Base-by-base conservation (phyloP, 2,888 invertebrate species). In the Lysandra bellargus region DNA sequence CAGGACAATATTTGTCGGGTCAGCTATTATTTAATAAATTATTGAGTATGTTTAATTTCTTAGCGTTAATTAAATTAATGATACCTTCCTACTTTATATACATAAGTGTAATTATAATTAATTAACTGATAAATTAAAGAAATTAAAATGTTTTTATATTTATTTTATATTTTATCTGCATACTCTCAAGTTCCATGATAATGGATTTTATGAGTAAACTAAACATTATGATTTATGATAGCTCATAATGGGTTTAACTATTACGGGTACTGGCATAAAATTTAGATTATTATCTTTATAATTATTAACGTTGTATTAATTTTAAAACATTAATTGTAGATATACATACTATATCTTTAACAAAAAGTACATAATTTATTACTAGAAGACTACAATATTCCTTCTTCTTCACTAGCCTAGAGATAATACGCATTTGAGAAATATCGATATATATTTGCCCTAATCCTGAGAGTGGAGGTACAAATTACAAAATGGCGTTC, bases 161-260 rank as follows among this genome's bases (percentile, higher is more conserved):
- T 30, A 4, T 69, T 69, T 61, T 14, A 69, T 69, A 17, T 37
- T 69, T 64, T 69, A 69, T 69, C 14, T 69, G 6, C 33, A 4
- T 57, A 17, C 57, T 69, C 69, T 69, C 69, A 69, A 69, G 69
- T 69, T 69, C 33, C 33, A 80, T 78, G 79, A 79, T 80, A 74
- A 61, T 49, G 37, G n/a, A 9, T 4, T 23, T 30, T 4, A 64
- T 9, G 64, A 64, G 57, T 17, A 57, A 17, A 57, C 57, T 17
- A 14, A 57, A 17, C 2, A 57, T 57, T 17, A 57, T 57, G 53
- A 53, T 57, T 57, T 17, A 57, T 57, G 53, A 53, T 57, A 4
- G 17, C 17, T 57, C 17, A 4, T 57, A 17, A 4, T 49, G 49
- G 49, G 9, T 57, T 53, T 53, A 53, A 53, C 14, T 53, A 14